Base-by-base conservation (phyloP, 2,888 invertebrate genomes). In the Choristoneura rosaceana region DNA sequence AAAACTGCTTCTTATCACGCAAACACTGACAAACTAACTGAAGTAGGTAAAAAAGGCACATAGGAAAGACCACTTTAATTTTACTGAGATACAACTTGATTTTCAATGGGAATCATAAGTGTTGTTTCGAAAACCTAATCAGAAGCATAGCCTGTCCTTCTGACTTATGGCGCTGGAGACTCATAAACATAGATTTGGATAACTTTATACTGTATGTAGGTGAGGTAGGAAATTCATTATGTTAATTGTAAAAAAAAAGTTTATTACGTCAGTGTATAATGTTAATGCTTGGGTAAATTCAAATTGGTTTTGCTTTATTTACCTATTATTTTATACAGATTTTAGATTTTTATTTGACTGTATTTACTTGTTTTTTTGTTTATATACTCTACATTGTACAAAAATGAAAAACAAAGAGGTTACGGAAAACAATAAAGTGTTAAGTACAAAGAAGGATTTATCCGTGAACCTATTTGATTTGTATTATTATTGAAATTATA, bases 1-100 rank as follows among this genome's bases (percentile, higher is more conserved):
- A 77, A 88, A 89, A 93, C 88, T 88, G 87, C 90, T 80, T 76
- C 71, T 77, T 79, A 79, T 82, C 93, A 93, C 93, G 93, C 93
- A 78, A 90, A 76, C 80, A 77, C 71, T 76, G 77, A 79, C 77
- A 76, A 75, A 82, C 86, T 82, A 85, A 82, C 76, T 84, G 84
- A 82, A 77, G 74, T 77, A 70, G 76, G 73, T 74, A 78, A 78
- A 70, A 66, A 70, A 73, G 74, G 74, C 74, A 74, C 74, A 69
- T 75, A 75, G 71, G 73, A 81, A 76, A 76, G 60, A 77, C 55
- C 70, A 75, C 80, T 78, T 78, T 87, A 79, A 55, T 25, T 79
- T 69, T 0, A 59, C n/a, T 69, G 55, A 9, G 10, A 10, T 60
- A 73, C 75, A 84, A 74, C 79, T 65, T 65, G 52, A 70, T 60